These are phyloP conservation scores for Eupleurogrammus muticus DNA, from an alignment of 2,797 vertebrate genomes.

Conservation along the genomic window DNA sequence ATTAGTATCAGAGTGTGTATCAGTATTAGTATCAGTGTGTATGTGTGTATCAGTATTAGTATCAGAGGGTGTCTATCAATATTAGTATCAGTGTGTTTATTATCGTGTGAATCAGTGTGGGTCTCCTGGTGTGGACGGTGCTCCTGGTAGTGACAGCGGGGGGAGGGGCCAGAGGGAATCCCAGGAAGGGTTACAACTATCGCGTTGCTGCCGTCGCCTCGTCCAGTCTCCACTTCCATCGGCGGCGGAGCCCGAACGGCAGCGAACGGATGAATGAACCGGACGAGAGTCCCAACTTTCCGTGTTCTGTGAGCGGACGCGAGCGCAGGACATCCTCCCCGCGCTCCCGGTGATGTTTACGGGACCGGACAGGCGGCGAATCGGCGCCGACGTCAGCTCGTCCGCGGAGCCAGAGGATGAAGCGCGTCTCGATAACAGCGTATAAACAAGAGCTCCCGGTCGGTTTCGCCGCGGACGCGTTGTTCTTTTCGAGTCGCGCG, in stretches of 20 bases:
- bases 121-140: background rate
- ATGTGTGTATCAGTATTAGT: no score
- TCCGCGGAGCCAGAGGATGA: conserved; percentile 35
- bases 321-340: conserved; percentile 1
- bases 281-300: background rate
- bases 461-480: conserved; percentile 14
- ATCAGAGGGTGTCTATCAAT: no score
- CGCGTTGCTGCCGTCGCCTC: conserved; percentile 62
- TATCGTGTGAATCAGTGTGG: no score
- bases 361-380: conserved; percentile 39
- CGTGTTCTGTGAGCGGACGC: background rate
- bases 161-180: conserved; percentile 75
- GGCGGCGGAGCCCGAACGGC: conserved; percentile 34
- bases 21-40: no score
- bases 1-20: no score
- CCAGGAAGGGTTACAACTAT: conserved; percentile 73
- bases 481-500: conserved; percentile 34
- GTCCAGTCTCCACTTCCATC: conserved; percentile 25
- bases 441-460: background rate
- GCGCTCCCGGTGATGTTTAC: conserved; percentile 19
- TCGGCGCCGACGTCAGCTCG: conserved; percentile 47
- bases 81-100: no score
- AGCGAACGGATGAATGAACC: conserved; percentile 34
- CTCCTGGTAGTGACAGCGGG: conserved; percentile 14
- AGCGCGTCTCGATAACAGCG: conserved; percentile 34